Evolutionary conservation across 2,113 vertebrate species (phyloP).

Genomic region (Telmatochromis brichardi): DNA sequence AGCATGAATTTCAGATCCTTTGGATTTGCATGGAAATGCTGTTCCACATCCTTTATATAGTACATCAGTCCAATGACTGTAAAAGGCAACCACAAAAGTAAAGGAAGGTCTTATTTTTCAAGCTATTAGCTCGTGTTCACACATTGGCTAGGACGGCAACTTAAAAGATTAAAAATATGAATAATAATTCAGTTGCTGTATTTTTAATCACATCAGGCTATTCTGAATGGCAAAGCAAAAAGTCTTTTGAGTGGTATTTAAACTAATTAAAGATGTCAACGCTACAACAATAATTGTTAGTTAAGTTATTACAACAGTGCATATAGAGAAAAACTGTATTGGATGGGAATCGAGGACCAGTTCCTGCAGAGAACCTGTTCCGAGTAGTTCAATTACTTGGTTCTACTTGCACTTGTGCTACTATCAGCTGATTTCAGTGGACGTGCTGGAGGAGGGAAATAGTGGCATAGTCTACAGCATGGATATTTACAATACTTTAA

Average conservation of each 20-base stretch:
- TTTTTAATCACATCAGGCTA: neutral
- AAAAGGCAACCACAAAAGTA: neutral
- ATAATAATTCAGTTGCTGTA: neutral
- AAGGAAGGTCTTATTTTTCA: neutral
- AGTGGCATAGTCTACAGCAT: neutral
- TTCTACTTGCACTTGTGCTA: neutral
- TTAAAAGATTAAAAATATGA: neutral
- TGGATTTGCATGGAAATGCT: neutral
- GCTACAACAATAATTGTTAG: neutral
- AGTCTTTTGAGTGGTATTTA: neutral
- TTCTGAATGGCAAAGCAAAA: neutral
- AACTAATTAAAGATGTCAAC: neutral
- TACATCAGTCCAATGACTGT: neutral
- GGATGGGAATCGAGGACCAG: neutral
- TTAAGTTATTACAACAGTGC: neutral
- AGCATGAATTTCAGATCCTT: neutral
- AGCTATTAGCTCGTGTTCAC: neutral
- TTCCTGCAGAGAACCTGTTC: neutral
- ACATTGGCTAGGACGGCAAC: neutral
- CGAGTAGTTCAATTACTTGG: neutral
- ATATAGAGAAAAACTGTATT: neutral
- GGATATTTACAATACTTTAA: neutral
- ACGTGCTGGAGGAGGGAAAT: neutral
- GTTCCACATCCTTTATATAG: neutral
- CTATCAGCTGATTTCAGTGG: neutral